Conservation (phyloP, 2,113 vertebrate species). For the Lampris megalopsis region DNA sequence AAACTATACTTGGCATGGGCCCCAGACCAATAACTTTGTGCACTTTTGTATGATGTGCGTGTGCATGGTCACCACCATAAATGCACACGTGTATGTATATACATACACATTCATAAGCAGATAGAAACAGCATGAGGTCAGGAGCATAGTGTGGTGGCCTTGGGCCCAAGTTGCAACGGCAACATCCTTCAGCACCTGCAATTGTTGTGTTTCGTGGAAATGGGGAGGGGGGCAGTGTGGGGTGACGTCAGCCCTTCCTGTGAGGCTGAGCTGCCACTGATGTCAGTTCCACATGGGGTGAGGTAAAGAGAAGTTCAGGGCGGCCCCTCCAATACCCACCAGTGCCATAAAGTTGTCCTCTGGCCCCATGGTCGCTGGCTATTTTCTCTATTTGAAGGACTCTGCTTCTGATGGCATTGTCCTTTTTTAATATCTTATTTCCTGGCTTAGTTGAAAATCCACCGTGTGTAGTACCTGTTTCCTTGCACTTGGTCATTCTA, state of each 20-base stretch:
- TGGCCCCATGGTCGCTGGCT: constrained; percentile 24
- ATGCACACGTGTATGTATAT: constrained; percentile 9
- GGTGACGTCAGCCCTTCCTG: constrained; percentile 66
- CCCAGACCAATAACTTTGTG: neutral
- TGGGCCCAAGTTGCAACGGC: constrained; percentile 43
- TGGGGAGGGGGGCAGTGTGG: neutral
- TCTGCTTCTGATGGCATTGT: constrained; percentile 71
- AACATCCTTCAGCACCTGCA: constrained; percentile 66
- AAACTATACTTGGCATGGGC: constrained; percentile 31
- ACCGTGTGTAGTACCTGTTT: constrained; percentile 65
- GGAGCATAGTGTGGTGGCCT: constrained; percentile 37
- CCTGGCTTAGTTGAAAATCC: constrained; percentile 60
- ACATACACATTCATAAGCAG: constrained; percentile 4
- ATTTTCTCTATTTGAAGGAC: constrained; percentile 65
- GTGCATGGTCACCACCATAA: constrained; percentile 1
- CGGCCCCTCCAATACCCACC: constrained; percentile 58
- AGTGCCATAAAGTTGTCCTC: constrained; percentile 54
- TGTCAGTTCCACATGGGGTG: constrained; percentile 61
- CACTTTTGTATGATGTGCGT: neutral
- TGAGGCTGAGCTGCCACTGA: constrained; percentile 48
- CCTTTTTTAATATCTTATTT: constrained; percentile 63
- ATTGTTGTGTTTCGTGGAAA: constrained; percentile 55
- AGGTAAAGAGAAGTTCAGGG: constrained; percentile 70
- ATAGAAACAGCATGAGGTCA: constrained; percentile 33
- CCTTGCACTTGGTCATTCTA: constrained; percentile 53